phyloP scores from a whole-genome alignment of 2,888 invertebrate genomes.

The Rotaria macrura region DNA sequence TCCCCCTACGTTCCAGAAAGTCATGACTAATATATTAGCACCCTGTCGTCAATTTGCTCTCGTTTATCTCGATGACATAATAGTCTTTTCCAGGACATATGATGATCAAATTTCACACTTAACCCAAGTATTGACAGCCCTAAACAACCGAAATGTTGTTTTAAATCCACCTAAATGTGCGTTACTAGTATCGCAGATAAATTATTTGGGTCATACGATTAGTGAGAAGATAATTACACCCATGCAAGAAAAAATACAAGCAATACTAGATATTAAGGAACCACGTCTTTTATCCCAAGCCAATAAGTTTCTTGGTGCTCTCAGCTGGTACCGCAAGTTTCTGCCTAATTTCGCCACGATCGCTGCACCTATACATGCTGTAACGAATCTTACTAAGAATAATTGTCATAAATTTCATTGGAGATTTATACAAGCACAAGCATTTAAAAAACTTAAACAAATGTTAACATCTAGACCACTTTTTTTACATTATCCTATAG shows the following conservation, averaged over 20 bases:
- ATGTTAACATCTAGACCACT: background rate
- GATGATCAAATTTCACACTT: background rate
- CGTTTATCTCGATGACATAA: background rate
- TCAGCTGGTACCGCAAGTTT: too few relatives aligned
- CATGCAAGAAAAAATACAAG: background rate
- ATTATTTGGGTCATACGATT: background rate
- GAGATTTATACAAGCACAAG: background rate
- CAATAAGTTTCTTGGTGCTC: too few relatives aligned
- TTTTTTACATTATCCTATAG: background rate
- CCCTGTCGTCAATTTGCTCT: background rate
- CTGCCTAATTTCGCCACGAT: too few relatives aligned
- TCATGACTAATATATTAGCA: background rate
- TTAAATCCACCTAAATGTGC: background rate
- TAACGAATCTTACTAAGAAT: too few relatives aligned
- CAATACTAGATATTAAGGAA: background rate
- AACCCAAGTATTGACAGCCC: background rate
- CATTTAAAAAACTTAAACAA: background rate
- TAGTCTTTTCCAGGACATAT: background rate
- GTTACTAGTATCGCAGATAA: background rate
- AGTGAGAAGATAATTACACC: background rate
- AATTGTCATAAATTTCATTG: background rate
- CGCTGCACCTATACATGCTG: too few relatives aligned
- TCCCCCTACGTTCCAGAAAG: background rate
- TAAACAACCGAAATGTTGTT: background rate
- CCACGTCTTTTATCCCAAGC: too few relatives aligned